Evolutionary conservation across 2,113 vertebrate genomes (phyloP).

Genomic region (Coptodon rendalli): DNA sequence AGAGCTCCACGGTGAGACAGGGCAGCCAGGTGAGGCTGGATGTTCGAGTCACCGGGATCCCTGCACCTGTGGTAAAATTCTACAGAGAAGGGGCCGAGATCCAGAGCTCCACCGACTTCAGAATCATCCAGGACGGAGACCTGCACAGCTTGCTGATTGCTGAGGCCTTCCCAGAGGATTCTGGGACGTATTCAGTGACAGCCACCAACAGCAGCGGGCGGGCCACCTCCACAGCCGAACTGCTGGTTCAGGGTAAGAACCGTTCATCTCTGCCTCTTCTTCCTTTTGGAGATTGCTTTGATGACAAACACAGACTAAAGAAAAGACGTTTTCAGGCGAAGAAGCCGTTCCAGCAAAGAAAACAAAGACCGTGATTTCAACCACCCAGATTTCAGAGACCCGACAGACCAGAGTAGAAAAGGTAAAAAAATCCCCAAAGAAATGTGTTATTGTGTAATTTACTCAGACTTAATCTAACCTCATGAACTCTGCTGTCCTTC

Average conservation of each 20-base stretch:
- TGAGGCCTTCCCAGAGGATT: conserved; percentile 93
- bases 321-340: conserved; percentile 68
- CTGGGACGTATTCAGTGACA: conserved; percentile 94
- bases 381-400: conserved; percentile 85
- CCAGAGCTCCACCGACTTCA: conserved; percentile 95
- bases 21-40: conserved; percentile 94
- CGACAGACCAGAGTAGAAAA: conserved; percentile 86
- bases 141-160: conserved; percentile 93
- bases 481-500: background rate
- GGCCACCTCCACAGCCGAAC: conserved; percentile 93
- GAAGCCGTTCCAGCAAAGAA: conserved; percentile 97
- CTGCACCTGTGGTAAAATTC: conserved; percentile 95
- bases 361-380: conserved; percentile 92
- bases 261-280: accelerated
- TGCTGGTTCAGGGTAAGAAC: conserved; percentile 87
- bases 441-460: background rate
- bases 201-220: conserved; percentile 93
- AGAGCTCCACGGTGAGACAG: conserved; percentile 89
- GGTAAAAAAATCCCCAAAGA: conserved; percentile 54
- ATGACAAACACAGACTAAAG: background rate
- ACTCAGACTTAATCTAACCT: background rate
- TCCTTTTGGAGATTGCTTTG: background rate
- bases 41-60: conserved; percentile 92
- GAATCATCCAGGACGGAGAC: conserved; percentile 90
- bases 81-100: conserved; percentile 98